Evolutionary conservation across 2,797 vertebrate genomes (phyloP).

Genomic region (Myotis findleyi): DNA sequence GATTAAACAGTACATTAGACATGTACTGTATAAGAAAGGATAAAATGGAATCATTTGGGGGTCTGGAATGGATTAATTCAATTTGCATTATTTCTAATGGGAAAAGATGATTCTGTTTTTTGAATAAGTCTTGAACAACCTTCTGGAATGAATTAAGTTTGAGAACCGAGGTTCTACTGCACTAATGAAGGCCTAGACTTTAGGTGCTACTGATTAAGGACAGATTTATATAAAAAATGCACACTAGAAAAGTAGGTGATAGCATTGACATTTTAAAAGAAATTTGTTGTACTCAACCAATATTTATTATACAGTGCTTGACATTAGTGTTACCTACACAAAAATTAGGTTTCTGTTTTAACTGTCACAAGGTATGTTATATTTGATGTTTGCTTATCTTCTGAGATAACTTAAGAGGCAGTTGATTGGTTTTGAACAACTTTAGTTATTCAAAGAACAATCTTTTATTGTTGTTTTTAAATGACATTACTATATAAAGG

Average conservation of each 20-base stretch:
- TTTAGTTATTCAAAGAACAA: not conserved
- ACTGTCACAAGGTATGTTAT: not conserved
- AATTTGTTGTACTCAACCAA: not conserved
- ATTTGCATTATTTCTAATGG: too few relatives aligned
- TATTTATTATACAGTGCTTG: not conserved
- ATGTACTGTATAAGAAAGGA: too few relatives aligned
- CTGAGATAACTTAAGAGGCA: slow-evolving; percentile 16
- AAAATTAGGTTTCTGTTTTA: slow-evolving; percentile 40
- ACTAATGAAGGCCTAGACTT: slow-evolving; percentile 3
- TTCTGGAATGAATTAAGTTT: too few relatives aligned
- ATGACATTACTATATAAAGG: not conserved
- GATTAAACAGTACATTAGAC: too few relatives aligned
- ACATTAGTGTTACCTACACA: not conserved
- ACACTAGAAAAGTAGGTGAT: slow-evolving; percentile 18
- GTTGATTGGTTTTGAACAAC: not conserved
- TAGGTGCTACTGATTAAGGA: not conserved
- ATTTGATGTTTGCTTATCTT: slow-evolving; percentile 49
- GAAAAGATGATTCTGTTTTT: too few relatives aligned
- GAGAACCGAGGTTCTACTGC: too few relatives aligned
- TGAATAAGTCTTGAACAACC: too few relatives aligned
- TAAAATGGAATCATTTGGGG: too few relatives aligned
- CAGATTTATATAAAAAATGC: not conserved
- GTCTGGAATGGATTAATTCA: too few relatives aligned
- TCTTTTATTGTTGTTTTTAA: not conserved
- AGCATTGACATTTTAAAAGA: slow-evolving; percentile 11